Evolutionary conservation across 2,113 vertebrate genomes (phyloP).

Genomic region (Chlorodrepanis virens): DNA sequence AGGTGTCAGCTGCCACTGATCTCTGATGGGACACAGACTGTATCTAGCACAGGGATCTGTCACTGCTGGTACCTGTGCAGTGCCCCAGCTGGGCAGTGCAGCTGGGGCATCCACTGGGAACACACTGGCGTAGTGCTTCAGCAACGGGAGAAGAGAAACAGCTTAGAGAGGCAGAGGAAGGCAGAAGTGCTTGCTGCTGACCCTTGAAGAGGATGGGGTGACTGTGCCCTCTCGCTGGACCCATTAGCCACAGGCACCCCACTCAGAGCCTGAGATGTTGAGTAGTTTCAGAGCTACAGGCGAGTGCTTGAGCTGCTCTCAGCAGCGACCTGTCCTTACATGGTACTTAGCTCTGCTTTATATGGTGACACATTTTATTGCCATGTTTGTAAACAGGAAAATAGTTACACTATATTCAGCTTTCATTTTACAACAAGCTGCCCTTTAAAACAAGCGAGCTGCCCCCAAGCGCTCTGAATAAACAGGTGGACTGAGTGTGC

Average conservation of each 20-base stretch:
- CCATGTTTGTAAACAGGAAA: not conserved
- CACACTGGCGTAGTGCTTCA: rapidly evolving
- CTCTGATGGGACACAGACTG: rapidly evolving
- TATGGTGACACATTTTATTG: not conserved
- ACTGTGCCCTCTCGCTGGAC: rapidly evolving
- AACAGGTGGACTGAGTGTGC: not conserved
- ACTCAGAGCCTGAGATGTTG: not conserved
- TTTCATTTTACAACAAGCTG: not conserved
- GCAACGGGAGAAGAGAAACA: not conserved
- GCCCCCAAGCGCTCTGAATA: not conserved
- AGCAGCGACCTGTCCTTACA: not conserved
- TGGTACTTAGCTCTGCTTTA: not conserved
- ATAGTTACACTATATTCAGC: not conserved
- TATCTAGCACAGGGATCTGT: not conserved
- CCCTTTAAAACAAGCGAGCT: not conserved
- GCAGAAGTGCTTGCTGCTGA: not conserved
- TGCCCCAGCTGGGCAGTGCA: not conserved
- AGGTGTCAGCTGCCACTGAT: not conserved
- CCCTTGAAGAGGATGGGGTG: not conserved
- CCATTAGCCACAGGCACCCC: not conserved
- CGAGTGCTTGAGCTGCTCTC: not conserved
- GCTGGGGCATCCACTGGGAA: not conserved
- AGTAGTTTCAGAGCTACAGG: not conserved
- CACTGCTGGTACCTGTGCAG: not conserved
- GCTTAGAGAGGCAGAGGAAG: not conserved